Percentiles rank a stretch among this genome's conserved stretches.
Conservation (phyloP, 2,797 vertebrate genomes). For the Phoebastria nigripes region DNA sequence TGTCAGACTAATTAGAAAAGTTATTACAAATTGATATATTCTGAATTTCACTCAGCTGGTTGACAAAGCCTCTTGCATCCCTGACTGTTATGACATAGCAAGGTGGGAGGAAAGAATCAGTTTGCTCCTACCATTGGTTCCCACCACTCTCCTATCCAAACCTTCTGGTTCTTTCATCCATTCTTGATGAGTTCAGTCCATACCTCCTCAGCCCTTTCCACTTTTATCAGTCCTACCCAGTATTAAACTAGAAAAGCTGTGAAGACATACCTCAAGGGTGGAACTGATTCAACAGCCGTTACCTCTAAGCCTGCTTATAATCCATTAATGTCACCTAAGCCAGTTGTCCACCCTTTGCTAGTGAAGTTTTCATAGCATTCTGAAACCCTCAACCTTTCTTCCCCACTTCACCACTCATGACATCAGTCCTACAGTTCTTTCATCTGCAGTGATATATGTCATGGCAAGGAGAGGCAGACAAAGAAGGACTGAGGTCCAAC, state of each 20-base stretch:
- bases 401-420: background rate
- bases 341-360: background rate
- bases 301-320: background rate
- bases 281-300: background rate
- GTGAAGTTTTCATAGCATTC: background rate
- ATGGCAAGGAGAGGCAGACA: background rate
- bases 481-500: background rate
- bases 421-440: background rate
- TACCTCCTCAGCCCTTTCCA: background rate
- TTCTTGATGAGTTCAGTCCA: background rate
- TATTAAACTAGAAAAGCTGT: background rate
- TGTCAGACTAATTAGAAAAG: background rate
- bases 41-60: background rate
- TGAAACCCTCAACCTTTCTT: background rate
- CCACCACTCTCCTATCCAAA: background rate
- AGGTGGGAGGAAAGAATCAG: background rate
- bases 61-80: background rate
- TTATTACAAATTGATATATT: background rate
- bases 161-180: background rate
- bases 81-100: accelerated
- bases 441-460: background rate
- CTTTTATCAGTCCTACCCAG: background rate
- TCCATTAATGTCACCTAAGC: background rate
- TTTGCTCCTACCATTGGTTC: background rate
- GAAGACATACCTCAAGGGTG: background rate